Conservation (phyloP, 2,888 invertebrate genomes). For the Tachystola acroxantha region DNA sequence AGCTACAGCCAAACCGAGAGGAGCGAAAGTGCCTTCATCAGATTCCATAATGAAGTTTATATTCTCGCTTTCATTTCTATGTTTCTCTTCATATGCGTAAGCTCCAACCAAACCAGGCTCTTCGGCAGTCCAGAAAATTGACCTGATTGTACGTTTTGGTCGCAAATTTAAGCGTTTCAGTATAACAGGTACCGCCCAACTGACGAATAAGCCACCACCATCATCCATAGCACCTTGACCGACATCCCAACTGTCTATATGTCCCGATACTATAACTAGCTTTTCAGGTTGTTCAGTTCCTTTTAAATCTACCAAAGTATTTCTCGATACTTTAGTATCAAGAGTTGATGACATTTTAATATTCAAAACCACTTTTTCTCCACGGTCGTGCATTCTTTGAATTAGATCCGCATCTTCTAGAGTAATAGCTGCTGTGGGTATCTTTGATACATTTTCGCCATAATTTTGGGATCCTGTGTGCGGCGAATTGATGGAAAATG, state of each 20-base stretch:
- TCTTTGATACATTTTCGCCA: conserved; percentile 74
- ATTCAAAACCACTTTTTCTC: conserved; percentile 62
- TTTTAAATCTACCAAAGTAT: conserved; percentile 83
- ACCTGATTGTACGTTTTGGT: conserved; percentile 84
- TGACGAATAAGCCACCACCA: conserved; percentile 88
- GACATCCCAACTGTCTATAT: conserved; percentile 93
- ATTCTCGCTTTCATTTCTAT: conserved; percentile 76
- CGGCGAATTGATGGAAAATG: conserved; percentile 86
- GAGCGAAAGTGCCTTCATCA: conserved; percentile 88
- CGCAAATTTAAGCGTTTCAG: conserved; percentile 80
- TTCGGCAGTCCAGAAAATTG: conserved; percentile 90
- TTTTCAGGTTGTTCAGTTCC: conserved; percentile 66
- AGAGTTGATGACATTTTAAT: conserved; percentile 82
- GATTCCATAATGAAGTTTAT: conserved; percentile 90
- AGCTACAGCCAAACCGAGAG: conserved; percentile 82
- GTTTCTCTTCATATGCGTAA: conserved; percentile 78
- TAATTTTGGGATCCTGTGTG: conserved; percentile 87
- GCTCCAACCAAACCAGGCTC: conserved; percentile 86
- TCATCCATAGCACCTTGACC: conserved; percentile 94
- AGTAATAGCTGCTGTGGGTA: conserved; percentile 86
- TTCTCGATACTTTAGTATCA: conserved; percentile 81
- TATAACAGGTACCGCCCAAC: conserved; percentile 85
- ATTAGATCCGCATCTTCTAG: conserved; percentile 88
- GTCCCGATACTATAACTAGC: conserved; percentile 88
- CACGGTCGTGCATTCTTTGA: conserved; percentile 78